These are phyloP conservation scores for Dynastes hyllus DNA, from an alignment of 2,888 invertebrate genomes.

Conservation along the genomic window DNA sequence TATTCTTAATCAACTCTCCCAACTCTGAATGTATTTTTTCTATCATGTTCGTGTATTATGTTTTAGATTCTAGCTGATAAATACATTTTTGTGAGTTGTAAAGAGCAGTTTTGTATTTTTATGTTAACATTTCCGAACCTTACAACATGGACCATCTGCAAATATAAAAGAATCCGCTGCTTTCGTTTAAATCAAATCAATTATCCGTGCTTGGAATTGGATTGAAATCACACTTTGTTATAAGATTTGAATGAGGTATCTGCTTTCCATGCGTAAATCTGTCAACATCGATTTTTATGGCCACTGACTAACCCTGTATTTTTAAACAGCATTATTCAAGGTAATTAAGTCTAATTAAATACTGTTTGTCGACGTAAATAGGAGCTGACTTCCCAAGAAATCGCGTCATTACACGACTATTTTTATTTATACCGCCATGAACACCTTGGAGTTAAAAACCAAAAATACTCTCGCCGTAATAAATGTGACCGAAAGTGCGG, in stretches of 20 bases:
- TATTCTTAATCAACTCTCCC: too few relatives aligned
- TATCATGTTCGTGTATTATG: too few relatives aligned
- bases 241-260: background rate
- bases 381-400: background rate
- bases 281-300: background rate
- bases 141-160: too few relatives aligned
- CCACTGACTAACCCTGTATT: background rate
- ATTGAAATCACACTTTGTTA: background rate
- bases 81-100: too few relatives aligned
- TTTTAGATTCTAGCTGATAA: too few relatives aligned
- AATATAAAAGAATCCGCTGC: too few relatives aligned
- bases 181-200: background rate
- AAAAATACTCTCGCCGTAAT: conserved; percentile 34
- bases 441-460: conserved; percentile 32
- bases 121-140: too few relatives aligned
- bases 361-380: conserved; percentile 5
- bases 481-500: conserved; percentile 22
- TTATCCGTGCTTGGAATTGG: background rate
- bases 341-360: conserved; percentile 3
- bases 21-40: too few relatives aligned
- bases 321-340: background rate
- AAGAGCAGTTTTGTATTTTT: too few relatives aligned
- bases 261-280: background rate
- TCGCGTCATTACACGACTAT: background rate
- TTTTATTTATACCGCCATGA: conserved; percentile 9